Percentiles rank a stretch among this genome's conserved stretches.
Evolutionary conservation across 2,888 invertebrate genomes (phyloP).

Genomic region (Dromius quadrimaculatus): DNA sequence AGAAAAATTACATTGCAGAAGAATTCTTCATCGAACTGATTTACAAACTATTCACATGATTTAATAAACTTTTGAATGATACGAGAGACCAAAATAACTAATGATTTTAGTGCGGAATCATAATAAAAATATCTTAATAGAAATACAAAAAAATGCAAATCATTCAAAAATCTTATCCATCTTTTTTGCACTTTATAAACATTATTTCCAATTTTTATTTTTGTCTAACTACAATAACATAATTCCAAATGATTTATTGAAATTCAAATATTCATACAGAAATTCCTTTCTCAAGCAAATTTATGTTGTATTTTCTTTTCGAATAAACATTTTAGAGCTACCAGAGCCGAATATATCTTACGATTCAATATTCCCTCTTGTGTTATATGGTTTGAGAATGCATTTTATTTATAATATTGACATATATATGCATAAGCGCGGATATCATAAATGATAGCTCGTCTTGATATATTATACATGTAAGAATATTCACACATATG

Average conservation of each 20-base stretch:
- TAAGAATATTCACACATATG: conserved; percentile 14
- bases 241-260: conserved; percentile 27
- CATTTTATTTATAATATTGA: conserved; percentile 33
- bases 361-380: conserved; percentile 1
- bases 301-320: conserved; percentile 21
- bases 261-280: conserved; percentile 11
- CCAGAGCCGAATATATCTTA: conserved; percentile 3
- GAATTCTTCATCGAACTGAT: too few relatives aligned
- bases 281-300: conserved; percentile 8
- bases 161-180: too few relatives aligned
- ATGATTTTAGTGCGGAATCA: too few relatives aligned
- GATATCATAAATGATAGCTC: conserved; percentile 20
- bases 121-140: too few relatives aligned
- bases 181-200: too few relatives aligned
- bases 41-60: too few relatives aligned
- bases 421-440: conserved; percentile 28
- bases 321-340: conserved; percentile 21
- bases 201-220: too few relatives aligned
- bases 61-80: too few relatives aligned
- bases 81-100: too few relatives aligned
- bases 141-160: too few relatives aligned
- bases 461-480: conserved; percentile 21
- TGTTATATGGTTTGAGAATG: conserved; percentile 7
- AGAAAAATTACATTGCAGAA: background rate
- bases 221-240: too few relatives aligned